Evolutionary conservation across 2,113 vertebrate genomes (phyloP).

Genomic region (Toxostoma redivivum): DNA sequence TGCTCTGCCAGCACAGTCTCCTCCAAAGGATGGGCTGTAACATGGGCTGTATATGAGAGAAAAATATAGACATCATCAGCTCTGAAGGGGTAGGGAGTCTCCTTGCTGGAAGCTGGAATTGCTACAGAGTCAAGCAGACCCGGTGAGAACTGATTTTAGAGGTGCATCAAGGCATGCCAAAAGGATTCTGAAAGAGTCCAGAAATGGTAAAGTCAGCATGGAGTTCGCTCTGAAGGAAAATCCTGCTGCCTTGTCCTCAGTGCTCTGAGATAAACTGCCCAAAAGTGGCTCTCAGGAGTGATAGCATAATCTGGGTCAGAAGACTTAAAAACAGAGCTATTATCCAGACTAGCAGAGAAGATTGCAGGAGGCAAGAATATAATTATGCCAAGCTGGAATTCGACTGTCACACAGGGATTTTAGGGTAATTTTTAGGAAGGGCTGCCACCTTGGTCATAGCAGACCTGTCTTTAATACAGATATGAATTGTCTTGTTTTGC

Average conservation of each 20-base stretch:
- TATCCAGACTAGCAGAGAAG: not conserved
- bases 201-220: not conserved
- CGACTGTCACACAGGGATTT: not conserved
- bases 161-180: not conserved
- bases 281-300: not conserved
- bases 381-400: not conserved
- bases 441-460: not conserved
- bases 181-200: not conserved
- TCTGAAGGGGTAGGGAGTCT: not conserved
- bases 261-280: not conserved
- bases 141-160: not conserved
- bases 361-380: not conserved
- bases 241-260: not conserved
- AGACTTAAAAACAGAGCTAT: conserved; percentile 19
- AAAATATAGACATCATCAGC: not conserved
- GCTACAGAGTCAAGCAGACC: not conserved
- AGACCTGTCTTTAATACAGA: not conserved
- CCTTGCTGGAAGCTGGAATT: not conserved
- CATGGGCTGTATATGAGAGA: rapidly evolving
- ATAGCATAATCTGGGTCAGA: not conserved
- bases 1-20: not conserved
- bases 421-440: not conserved
- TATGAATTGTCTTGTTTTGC: not conserved
- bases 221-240: not conserved
- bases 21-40: not conserved